Percentiles rank a stretch among this genome's conserved stretches.
Evolutionary conservation across 2,888 invertebrate species (phyloP).

Genomic region (Gastrophysa polygoni): DNA sequence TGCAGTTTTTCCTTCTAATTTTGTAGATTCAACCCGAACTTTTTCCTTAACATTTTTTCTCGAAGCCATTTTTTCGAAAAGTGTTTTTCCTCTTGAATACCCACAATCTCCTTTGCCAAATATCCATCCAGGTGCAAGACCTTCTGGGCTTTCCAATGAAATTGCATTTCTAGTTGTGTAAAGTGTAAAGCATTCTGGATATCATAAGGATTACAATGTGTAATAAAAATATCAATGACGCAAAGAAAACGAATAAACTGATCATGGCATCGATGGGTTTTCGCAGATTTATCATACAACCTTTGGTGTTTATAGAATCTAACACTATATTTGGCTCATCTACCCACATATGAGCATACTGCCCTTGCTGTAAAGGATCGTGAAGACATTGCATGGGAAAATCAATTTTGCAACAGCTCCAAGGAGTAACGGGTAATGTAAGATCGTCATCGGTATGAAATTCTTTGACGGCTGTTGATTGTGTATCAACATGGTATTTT

Average conservation of each 20-base stretch:
- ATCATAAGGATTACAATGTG: slow-evolving; percentile 60
- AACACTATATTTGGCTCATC: slow-evolving; percentile 50
- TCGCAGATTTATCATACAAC: slow-evolving; percentile 52
- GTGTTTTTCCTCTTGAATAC: slow-evolving; percentile 50
- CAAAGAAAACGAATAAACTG: slow-evolving; percentile 27
- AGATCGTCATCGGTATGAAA: slow-evolving; percentile 37
- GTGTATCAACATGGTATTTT: slow-evolving; percentile 57
- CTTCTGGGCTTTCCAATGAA: slow-evolving; percentile 60
- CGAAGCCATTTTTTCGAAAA: slow-evolving; percentile 48
- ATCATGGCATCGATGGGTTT: slow-evolving; percentile 46
- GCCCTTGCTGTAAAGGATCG: slow-evolving; percentile 64
- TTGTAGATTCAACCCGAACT: not conserved
- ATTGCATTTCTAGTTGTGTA: slow-evolving; percentile 63
- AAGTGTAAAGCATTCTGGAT: slow-evolving; percentile 62
- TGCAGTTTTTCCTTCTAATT: not conserved
- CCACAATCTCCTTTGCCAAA: slow-evolving; percentile 55
- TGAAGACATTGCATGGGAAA: slow-evolving; percentile 67
- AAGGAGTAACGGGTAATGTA: slow-evolving; percentile 61
- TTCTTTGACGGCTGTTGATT: slow-evolving; percentile 45
- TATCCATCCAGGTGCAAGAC: slow-evolving; percentile 59
- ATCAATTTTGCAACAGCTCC: slow-evolving; percentile 66
- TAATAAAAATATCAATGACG: slow-evolving; percentile 26
- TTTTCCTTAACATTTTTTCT: not conserved
- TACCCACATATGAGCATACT: slow-evolving; percentile 51
- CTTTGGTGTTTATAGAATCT: slow-evolving; percentile 53